A percentile compares a stretch with the other conserved stretches of the same genome.
Evolutionary conservation across 2,888 invertebrate genomes (phyloP).

Genomic region (Zeuzera pyrina): DNA sequence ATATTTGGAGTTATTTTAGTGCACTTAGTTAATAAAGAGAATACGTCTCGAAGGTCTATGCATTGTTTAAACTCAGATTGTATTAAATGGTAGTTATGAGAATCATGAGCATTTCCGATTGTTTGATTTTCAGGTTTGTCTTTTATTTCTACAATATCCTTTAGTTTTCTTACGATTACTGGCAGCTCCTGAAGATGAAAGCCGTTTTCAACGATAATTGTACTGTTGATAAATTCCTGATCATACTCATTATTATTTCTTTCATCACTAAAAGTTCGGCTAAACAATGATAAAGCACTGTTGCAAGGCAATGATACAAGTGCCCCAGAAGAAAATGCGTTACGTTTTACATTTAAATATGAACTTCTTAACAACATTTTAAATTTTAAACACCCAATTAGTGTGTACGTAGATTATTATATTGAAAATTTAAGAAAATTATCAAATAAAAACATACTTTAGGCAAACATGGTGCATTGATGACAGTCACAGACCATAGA

Average conservation of each 20-base stretch:
- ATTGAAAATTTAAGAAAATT: no score
- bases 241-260: constrained; percentile 33
- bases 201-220: constrained; percentile 78
- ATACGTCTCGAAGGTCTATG: constrained; percentile 52
- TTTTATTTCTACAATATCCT: constrained; percentile 44
- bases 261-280: constrained; percentile 40
- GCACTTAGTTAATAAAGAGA: constrained; percentile 59
- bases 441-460: no score
- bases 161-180: constrained; percentile 71
- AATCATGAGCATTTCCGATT: constrained; percentile 28
- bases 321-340: no score
- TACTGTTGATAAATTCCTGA: constrained; percentile 50
- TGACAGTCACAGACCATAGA: no score
- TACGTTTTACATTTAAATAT: no score
- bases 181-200: constrained; percentile 79
- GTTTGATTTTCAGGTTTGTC: constrained; percentile 23
- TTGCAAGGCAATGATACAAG: no score
- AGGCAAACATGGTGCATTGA: no score
- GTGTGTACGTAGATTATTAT: no score
- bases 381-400: no score
- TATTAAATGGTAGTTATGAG: constrained; percentile 48
- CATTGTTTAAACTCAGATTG: constrained; percentile 62
- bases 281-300: constrained; percentile 16
- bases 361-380: no score
- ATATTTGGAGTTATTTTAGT: constrained; percentile 65